Conservation (phyloP, 2,113 vertebrate species). For the Dasyprocta punctata region DNA sequence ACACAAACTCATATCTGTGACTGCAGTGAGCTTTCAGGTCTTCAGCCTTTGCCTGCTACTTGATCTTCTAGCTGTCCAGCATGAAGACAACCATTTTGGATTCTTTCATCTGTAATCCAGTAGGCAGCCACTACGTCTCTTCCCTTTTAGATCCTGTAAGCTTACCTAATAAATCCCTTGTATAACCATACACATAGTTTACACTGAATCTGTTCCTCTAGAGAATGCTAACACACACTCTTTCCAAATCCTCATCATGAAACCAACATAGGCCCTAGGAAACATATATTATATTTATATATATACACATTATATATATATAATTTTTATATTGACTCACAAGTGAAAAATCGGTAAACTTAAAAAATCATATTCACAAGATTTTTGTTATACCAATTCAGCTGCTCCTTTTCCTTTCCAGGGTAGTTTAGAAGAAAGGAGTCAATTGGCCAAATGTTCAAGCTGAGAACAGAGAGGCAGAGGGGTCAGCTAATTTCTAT, state of each 20-base stretch:
- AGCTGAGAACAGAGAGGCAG: neutral
- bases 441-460: slow-evolving; percentile 47
- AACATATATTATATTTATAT: too few relatives aligned
- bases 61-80: neutral
- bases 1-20: neutral
- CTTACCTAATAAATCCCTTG: neutral
- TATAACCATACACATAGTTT: neutral
- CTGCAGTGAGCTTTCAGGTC: neutral
- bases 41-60: neutral
- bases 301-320: too few relatives aligned
- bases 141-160: neutral
- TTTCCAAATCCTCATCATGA: neutral
- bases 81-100: neutral
- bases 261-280: neutral
- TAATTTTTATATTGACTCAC: slow-evolving; percentile 46
- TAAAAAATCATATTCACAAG: neutral
- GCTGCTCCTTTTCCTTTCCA: neutral
- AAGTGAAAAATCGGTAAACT: slow-evolving; percentile 45
- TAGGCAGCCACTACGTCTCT: neutral
- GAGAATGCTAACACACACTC: neutral
- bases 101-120: neutral
- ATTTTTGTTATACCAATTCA: slow-evolving; percentile 46
- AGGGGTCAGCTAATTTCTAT: neutral
- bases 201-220: neutral
- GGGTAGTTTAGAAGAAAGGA: neutral